A percentile compares a stretch with the other conserved stretches of the same genome.
These are phyloP conservation scores for Epizoanthus scotinus DNA, from an alignment of 92 coral and sea anemone genomes.

Conservation along the genomic window DNA sequence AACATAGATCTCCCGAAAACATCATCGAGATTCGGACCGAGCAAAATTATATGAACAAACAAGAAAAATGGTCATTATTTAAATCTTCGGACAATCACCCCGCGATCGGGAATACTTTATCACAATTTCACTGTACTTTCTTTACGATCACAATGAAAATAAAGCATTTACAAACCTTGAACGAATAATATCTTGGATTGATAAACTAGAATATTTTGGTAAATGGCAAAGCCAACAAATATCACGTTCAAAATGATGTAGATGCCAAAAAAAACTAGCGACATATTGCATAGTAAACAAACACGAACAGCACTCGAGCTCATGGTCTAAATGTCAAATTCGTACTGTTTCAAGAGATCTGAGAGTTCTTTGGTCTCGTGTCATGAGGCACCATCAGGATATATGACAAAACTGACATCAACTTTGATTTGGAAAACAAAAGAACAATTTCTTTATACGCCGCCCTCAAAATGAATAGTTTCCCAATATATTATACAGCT, in stretches of 20 bases:
- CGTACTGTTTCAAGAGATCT: background rate
- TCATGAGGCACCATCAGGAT: background rate
- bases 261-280: conserved; percentile 55
- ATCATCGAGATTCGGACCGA: background rate
- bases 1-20: background rate
- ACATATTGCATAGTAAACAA: conserved; percentile 74
- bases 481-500: conserved; percentile 2
- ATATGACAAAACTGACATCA: conserved; percentile 17
- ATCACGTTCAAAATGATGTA: conserved; percentile 40
- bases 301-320: conserved; percentile 27
- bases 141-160: background rate
- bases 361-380: background rate
- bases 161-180: background rate
- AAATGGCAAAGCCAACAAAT: conserved; percentile 14
- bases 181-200: background rate
- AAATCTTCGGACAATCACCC: background rate
- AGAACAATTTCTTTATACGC: conserved; percentile 20
- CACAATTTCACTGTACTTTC: background rate
- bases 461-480: conserved; percentile 20
- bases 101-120: conserved; percentile 14
- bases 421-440: conserved; percentile 30
- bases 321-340: conserved; percentile 13
- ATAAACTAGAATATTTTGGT: background rate
- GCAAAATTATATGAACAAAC: background rate
- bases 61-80: background rate